Base-by-base conservation (phyloP, 2,113 vertebrate genomes). In the Notiomystis cincta region DNA sequence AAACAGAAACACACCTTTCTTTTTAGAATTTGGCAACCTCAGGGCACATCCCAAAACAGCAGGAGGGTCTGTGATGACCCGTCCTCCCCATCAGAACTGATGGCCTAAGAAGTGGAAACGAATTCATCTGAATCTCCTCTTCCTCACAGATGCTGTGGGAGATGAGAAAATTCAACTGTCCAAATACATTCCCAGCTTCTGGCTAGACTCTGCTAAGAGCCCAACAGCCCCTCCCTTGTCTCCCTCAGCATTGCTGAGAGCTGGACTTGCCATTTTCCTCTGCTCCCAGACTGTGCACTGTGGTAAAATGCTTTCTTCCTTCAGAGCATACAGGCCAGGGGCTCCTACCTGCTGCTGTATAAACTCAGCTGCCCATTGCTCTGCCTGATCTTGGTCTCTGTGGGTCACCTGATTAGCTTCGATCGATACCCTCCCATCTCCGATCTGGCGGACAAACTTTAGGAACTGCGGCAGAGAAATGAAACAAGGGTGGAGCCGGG, bases 391-490 rank as follows among this genome's bases (percentile, higher is more conserved):
- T 98, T 98, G 99, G 98, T 98, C 98, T 94, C 98, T 98, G 98
- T 98, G 98, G 97, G 98, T 98, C 97, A 98, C 98, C 97, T 98
- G 98, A 97, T 94, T 98, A 95, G 98, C 97, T 98, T 99, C 98
- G 98, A 99, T 97, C 96, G 99, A 98, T 97, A 99, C 98, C 98
- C 98, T 98, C 96, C 99, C 99, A 98, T 99, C 99, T 98, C 99
- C 99, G 99, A 99, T 99, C 98, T 99, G 99, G 98, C 98, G 99
- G 98, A 99, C 98, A 99, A 99, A 99, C 97, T 98, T 99, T 99
- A 99, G 98, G 99, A 99, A 99, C 99, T 99, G 99, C 98, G 97
- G 98, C 98, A 98, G 98, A 97, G 97, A 98, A 97, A 98, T 66
- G 97, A 98, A 95, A 98, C 87, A 98, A 95, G 96, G 33, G 61